Conservation (phyloP, 64 coral and sea anemone genomes). For the Trachythela sp. region DNA sequence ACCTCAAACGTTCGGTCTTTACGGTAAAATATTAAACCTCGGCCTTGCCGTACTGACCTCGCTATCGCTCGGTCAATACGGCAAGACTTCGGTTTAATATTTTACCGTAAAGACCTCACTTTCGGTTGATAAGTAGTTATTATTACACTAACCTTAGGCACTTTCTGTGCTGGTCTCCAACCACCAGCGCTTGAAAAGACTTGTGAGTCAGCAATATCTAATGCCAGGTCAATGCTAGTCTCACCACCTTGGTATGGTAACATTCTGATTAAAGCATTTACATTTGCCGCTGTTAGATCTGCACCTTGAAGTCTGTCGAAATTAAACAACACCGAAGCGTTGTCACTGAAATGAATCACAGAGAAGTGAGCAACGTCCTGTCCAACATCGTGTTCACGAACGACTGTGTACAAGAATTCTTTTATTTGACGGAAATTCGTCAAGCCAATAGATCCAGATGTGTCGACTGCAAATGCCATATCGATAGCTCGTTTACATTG, state of each 20-base stretch:
- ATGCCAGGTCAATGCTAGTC: background rate
- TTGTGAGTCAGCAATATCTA: background rate
- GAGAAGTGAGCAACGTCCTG: background rate
- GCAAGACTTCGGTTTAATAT: too few species aligned
- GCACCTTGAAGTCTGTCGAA: background rate
- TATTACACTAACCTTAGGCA: background rate
- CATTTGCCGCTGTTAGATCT: background rate
- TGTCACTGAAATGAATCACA: background rate
- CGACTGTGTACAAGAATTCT: background rate
- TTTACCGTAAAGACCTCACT: too few species aligned
- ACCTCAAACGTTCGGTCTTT: too few species aligned
- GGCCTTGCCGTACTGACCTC: too few species aligned
- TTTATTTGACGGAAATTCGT: background rate
- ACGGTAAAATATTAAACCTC: too few species aligned
- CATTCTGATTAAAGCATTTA: background rate
- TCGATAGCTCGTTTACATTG: background rate
- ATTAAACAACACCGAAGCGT: background rate
- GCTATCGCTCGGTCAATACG: too few species aligned
- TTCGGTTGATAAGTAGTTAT: too few species aligned
- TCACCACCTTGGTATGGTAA: background rate
- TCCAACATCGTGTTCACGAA: constrained; percentile 16
- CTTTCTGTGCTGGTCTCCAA: background rate
- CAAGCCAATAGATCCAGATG: background rate
- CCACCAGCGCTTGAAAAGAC: background rate
- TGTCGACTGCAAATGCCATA: constrained; percentile 2